Evolutionary conservation across 2,797 vertebrate genomes (phyloP), one percentile per base, ranked within the genome.

Genomic region (Eidolon dupreanum): DNA sequence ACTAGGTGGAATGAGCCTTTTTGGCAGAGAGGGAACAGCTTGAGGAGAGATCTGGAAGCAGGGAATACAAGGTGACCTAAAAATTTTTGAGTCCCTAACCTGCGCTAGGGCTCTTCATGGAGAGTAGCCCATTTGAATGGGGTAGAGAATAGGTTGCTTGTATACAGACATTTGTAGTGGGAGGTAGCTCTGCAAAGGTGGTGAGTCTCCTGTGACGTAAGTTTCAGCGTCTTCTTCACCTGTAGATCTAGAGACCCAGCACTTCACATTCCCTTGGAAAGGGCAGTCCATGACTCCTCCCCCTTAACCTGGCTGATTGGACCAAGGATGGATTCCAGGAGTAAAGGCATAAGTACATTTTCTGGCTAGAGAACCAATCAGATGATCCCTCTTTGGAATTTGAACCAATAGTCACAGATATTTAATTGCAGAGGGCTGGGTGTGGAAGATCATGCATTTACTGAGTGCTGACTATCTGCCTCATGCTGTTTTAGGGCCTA

Each of bases 91-190:
- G 33, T 10, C 15, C 17, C 28, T 33, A 13, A 10, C 20, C 7
- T 9, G 33, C 90, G 63, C 55, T 19, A 41, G 43, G 4, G 1
- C 4, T 51, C 65, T 78, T 24, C 24, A 53, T n/a, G 38, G 53
- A 3, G 9, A 75, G 24, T 20, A 41, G 26, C 20, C 16, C 24
- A 15, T 0, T 2, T 36, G 70, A 38, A 38, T 5, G 8, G 22
- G 38, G 38, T 24, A n/a, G 31, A 59, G 53, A 46, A 17, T 36
- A 75, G 38, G 70, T 36, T 43, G n/a, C 20, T 57, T 38, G 41
- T 74, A 26, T n/a, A 46, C 19, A 46, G 7, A 8, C 6, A 0
- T 51, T 11, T 33, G 86, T 33, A 49, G 12, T 33, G 57, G 43
- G 55, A 61, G 28, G 24, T 16, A 33, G 61, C 53, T 31, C 65